Percentiles rank a stretch among this genome's conserved stretches.
These are phyloP conservation scores for Heliopora coerulea DNA, from an alignment of 92 coral and sea anemone genomes.

Conservation along the genomic window DNA sequence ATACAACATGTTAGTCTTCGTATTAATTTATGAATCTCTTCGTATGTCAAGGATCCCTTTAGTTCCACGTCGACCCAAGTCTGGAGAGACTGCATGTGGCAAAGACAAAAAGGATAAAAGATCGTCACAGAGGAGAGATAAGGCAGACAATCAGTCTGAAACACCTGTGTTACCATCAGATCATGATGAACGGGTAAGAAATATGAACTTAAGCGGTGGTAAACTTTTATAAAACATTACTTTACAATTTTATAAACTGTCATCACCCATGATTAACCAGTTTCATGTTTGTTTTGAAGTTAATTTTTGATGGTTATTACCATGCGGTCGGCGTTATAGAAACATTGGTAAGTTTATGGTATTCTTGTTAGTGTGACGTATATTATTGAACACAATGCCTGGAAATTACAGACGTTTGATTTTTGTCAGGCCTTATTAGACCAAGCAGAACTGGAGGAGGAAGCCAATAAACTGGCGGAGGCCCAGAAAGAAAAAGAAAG, in stretches of 20 bases:
- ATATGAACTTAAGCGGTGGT: not conserved
- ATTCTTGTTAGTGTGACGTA: not conserved
- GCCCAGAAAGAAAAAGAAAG: slow-evolving; percentile 83
- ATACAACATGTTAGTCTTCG: no score
- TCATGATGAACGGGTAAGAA: slow-evolving; percentile 84
- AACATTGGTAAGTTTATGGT: slow-evolving; percentile 69
- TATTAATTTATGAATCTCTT: not conserved
- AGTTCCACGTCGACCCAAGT: slow-evolving; percentile 98
- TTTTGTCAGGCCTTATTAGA: slow-evolving; percentile 75
- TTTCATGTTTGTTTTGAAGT: slow-evolving; percentile 48
- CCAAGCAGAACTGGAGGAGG: slow-evolving; percentile 91
- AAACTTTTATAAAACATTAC: not conserved
- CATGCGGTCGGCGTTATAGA: slow-evolving; percentile 81
- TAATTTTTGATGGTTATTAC: slow-evolving; percentile 84
- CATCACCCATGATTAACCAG: not conserved
- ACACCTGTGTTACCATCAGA: slow-evolving; percentile 94
- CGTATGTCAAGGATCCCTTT: slow-evolving; percentile 72
- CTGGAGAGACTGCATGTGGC: slow-evolving; percentile 82
- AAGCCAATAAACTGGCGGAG: slow-evolving; percentile 72
- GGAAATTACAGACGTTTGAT: not conserved
- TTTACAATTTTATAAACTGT: not conserved
- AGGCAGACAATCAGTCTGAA: slow-evolving; percentile 91
- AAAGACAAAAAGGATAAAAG: slow-evolving; percentile 87
- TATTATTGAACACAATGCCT: not conserved
- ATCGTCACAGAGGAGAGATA: slow-evolving; percentile 74